Conservation (phyloP, 2,113 vertebrate genomes). For the Naja naja region DNA sequence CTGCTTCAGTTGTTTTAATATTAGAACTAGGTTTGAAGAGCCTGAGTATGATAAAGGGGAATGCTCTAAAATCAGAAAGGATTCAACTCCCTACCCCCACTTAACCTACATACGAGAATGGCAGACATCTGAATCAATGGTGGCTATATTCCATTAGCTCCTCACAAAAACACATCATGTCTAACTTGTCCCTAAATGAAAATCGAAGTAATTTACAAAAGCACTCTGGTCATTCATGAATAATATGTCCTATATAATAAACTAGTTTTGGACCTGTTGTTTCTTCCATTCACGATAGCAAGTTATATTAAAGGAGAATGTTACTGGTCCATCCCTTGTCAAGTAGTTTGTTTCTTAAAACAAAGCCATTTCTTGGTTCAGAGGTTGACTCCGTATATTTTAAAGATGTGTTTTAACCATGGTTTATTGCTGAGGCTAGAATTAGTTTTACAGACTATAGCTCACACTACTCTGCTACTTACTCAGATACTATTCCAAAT, state of each 20-base stretch:
- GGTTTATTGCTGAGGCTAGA: background rate
- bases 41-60: background rate
- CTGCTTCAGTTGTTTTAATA: background rate
- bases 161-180: background rate
- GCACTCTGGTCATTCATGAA: background rate
- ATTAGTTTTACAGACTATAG: background rate
- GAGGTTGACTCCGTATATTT: background rate
- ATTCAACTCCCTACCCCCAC: background rate
- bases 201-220: background rate
- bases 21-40: background rate
- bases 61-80: background rate
- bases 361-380: background rate
- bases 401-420: background rate
- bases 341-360: background rate
- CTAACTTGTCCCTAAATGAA: background rate
- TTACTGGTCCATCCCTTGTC: background rate
- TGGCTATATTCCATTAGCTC: background rate
- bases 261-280: background rate
- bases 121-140: background rate
- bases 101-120: background rate
- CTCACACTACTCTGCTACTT: background rate
- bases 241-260: background rate
- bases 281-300: background rate
- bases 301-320: background rate
- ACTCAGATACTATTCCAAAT: background rate